Percentiles rank a stretch among this genome's conserved stretches.
phyloP scores from a whole-genome alignment of 2,113 vertebrate species.

The Emydocephalus ijimae region DNA sequence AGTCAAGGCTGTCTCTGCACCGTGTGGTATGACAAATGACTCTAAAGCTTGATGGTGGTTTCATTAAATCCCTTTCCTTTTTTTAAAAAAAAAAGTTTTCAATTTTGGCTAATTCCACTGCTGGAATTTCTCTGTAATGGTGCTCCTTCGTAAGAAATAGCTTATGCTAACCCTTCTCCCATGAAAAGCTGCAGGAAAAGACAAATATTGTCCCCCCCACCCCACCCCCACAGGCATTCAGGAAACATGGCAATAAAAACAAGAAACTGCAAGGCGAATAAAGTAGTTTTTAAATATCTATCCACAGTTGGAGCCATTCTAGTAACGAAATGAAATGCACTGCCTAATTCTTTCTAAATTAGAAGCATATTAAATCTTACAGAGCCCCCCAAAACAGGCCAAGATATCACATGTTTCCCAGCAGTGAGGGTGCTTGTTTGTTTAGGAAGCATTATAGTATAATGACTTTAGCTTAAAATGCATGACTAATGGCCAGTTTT shows the following conservation, averaged over 20 bases:
- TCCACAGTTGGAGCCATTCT: slow-evolving; percentile 30
- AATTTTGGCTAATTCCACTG: slow-evolving; percentile 13
- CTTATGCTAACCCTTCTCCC: not conserved
- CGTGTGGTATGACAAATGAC: not conserved
- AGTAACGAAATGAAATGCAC: slow-evolving; percentile 33
- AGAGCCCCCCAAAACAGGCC: slow-evolving; percentile 24
- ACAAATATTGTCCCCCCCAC: not conserved
- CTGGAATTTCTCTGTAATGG: not conserved
- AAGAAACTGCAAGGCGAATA: slow-evolving; percentile 12
- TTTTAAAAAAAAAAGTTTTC: slow-evolving; percentile 16
- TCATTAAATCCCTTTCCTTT: slow-evolving; percentile 54
- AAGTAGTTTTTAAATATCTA: slow-evolving; percentile 39
- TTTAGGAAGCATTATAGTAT: not conserved
- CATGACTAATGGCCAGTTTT: slow-evolving; percentile 23
- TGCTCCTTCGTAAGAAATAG: not conserved
- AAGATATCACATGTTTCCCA: slow-evolving; percentile 24
- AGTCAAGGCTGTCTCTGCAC: not conserved
- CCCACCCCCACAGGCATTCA: not conserved
- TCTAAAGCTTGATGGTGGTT: slow-evolving; percentile 16
- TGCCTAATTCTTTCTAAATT: slow-evolving; percentile 39
- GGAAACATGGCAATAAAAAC: slow-evolving; percentile 19
- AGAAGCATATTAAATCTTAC: slow-evolving; percentile 36
- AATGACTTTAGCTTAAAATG: slow-evolving; percentile 15
- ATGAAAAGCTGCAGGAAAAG: not conserved
- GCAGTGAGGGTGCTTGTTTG: not conserved